These are phyloP conservation scores for Oreochromis tanganicae DNA, from an alignment of 2,113 vertebrate genomes.

Conservation along the genomic window DNA sequence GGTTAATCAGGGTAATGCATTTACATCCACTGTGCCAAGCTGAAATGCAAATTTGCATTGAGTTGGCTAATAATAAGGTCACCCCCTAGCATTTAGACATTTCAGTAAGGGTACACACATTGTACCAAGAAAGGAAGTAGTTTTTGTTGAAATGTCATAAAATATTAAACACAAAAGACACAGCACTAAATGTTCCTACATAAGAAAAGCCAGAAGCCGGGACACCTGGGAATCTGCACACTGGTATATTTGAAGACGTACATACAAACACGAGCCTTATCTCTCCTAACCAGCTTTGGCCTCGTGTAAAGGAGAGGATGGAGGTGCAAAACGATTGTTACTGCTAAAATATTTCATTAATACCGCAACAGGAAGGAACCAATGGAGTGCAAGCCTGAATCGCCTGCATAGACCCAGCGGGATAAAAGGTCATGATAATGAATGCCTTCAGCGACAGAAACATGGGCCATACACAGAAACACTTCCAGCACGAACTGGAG, in stretches of 20 bases:
- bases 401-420: neutral
- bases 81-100: neutral
- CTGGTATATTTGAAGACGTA: neutral
- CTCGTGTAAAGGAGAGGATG: neutral
- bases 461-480: neutral
- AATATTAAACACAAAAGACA: neutral
- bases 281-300: neutral
- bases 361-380: neutral
- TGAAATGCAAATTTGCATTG: neutral
- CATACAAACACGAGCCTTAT: neutral
- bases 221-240: neutral
- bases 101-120: neutral
- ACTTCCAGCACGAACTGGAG: neutral
- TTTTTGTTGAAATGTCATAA: neutral
- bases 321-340: neutral
- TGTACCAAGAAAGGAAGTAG: neutral
- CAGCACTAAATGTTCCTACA: neutral
- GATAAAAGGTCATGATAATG: neutral
- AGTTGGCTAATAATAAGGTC: neutral
- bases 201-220: neutral
- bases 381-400: neutral
- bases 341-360: neutral
- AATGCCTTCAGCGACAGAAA: neutral
- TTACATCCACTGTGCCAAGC: neutral
- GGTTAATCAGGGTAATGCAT: neutral